Base-by-base conservation (phyloP, 2,113 vertebrate species). In the Lophius piscatorius region DNA sequence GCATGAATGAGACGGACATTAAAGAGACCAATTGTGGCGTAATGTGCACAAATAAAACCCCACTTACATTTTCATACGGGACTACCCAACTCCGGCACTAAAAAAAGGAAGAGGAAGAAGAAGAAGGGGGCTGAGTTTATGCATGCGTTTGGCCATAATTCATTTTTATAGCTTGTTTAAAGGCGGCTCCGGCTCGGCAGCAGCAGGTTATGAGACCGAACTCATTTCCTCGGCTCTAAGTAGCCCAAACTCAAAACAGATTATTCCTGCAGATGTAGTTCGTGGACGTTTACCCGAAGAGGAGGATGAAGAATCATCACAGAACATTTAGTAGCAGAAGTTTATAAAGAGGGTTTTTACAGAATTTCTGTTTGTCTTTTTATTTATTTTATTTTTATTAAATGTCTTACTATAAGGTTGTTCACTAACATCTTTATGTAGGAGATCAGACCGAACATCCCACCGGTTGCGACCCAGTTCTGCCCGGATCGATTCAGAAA, bases 161-260 rank as follows among this genome's bases (percentile, higher is more conserved):
- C 94, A 95, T 94, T 95, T 97, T 98, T 96, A 98, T 95, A 92
- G 94, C 93, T 84, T 93, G 91, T 94, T 95, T 93, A 94, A 95
- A 95, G 92, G 91, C 91, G 90, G 90, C 90, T 76, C 52, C 76
- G 73, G 92, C 92, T 91, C 91, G 90, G 87, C 49, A 63, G 75
- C 75, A 76, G 63, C 51, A 42, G 35, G 52, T 60, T 81, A 40
- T 71, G 69, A 69, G 58, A 80, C 74, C 84, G 87, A 88, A 31
- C 61, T 33, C 36, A 39, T 58, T 49, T 35, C 56, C 55, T 44
- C 29, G 9, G 11, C 29, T 21, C 26, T 23, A 60, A 74, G 71
- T 50, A 57, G 39, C 44, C 42, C 70, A 57, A 63, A 78, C 70
- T 75, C 73, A 35, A 74, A 70, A 33, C 74, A 81, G 67, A 62